Percentiles rank a stretch among this genome's conserved stretches.
Conservation (phyloP, 1,140 invertebrate genomes). For the Drosophila sechellia region DNA sequence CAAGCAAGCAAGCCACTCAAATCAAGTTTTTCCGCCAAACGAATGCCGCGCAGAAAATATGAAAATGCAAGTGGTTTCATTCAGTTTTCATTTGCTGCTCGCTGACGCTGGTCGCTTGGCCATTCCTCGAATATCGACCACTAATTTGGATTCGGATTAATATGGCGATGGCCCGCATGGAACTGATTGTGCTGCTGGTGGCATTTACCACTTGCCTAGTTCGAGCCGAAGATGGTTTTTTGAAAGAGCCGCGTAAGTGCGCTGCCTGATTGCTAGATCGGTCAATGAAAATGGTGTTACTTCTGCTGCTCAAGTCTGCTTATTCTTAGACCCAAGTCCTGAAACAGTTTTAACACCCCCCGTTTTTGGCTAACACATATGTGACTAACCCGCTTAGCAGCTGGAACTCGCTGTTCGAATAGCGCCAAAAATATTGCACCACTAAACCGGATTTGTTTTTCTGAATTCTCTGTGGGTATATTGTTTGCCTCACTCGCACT, state of each 20-base stretch:
- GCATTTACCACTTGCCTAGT: conserved; percentile 23
- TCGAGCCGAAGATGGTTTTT: conserved; percentile 59
- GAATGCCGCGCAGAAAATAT: conserved; percentile 58
- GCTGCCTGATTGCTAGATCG: conserved; percentile 11
- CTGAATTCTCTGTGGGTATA: conserved; percentile 50
- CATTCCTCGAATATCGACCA: conserved; percentile 14
- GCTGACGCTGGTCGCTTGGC: conserved; percentile 40
- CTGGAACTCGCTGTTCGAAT: conserved; percentile 14
- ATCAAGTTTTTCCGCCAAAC: conserved; percentile 71
- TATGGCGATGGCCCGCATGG: conserved; percentile 29
- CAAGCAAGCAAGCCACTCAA: conserved; percentile 44
- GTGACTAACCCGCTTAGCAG: conserved; percentile 66
- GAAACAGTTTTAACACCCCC: background rate
- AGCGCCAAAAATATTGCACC: conserved; percentile 59
- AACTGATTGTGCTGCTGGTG: conserved; percentile 34
- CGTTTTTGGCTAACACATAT: conserved; percentile 32
- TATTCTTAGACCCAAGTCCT: background rate
- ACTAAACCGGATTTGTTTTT: conserved; percentile 75
- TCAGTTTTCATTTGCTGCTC: conserved; percentile 67
- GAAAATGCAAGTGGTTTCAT: conserved; percentile 55
- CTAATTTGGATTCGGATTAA: background rate
- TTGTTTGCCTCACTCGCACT: conserved; percentile 31
- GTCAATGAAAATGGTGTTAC: too few species aligned
- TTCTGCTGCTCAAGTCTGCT: background rate
- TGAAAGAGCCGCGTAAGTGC: conserved; percentile 81